A percentile compares a stretch with the other conserved stretches of the same genome.
phyloP scores from a whole-genome alignment of 53 echinoderm and acorn worm species.

The Zoroaster sp. region DNA sequence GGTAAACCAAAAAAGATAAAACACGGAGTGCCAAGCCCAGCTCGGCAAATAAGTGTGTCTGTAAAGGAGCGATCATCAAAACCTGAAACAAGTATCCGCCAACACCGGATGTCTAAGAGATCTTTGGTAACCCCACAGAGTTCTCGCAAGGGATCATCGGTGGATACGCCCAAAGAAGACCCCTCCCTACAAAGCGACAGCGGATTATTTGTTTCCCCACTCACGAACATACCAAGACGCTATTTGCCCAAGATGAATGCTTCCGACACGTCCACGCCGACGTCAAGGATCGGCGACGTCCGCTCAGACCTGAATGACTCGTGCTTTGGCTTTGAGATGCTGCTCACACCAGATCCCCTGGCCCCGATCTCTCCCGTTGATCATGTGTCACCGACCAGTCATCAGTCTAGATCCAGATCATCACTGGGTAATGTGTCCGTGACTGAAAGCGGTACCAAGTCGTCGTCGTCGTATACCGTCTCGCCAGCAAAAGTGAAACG shows the following conservation, averaged over 20 bases:
- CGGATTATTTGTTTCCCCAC: slow-evolving; percentile 51
- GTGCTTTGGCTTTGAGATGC: slow-evolving; percentile 88
- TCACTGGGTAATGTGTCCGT: neutral
- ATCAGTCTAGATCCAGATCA: slow-evolving; percentile 9
- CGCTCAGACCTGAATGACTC: slow-evolving; percentile 77
- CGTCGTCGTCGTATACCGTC: neutral
- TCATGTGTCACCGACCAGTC: slow-evolving; percentile 32
- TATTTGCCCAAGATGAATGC: slow-evolving; percentile 73
- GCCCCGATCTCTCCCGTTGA: slow-evolving; percentile 84
- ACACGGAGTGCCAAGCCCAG: neutral
- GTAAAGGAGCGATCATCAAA: neutral
- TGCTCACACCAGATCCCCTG: slow-evolving; percentile 71
- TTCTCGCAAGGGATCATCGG: neutral
- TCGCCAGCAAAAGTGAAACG: slow-evolving; percentile 9
- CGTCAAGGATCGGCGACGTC: slow-evolving; percentile 55
- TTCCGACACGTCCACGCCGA: slow-evolving; percentile 92
- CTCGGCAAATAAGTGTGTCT: neutral
- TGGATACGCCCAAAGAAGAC: neutral
- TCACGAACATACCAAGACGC: slow-evolving; percentile 13
- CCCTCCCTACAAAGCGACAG: slow-evolving; percentile 31
- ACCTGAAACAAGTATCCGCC: neutral
- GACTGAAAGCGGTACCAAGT: neutral
- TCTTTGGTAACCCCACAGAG: neutral
- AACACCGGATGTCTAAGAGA: neutral
- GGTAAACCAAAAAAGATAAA: neutral